Conservation (phyloP, 2,113 vertebrate species). For the Toxostoma redivivum region DNA sequence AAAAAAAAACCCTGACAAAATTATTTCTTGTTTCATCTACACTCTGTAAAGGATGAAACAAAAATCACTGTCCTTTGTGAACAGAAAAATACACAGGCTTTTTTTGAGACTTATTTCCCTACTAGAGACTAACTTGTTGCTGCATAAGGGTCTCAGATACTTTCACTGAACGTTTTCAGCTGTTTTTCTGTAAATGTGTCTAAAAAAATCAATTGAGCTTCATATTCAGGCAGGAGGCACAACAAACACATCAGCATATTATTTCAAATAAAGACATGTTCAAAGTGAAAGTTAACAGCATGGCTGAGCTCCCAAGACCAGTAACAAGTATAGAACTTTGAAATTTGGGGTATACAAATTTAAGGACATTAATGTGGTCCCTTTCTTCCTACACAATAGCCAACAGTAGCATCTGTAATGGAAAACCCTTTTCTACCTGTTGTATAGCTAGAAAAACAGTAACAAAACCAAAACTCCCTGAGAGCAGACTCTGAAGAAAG, state of each 20-base stretch:
- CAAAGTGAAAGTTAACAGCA: background rate
- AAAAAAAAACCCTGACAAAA: background rate
- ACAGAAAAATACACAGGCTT: background rate
- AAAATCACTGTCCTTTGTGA: background rate
- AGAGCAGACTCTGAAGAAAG: background rate
- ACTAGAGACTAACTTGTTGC: slow-evolving; percentile 2
- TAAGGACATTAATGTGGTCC: background rate
- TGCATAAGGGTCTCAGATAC: background rate
- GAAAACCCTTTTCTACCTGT: background rate
- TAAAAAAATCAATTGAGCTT: background rate
- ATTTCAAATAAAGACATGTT: background rate
- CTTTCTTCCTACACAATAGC: background rate
- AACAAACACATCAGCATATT: background rate
- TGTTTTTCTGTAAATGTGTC: background rate
- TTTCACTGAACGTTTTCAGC: accelerated
- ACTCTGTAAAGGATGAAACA: background rate
- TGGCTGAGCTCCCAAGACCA: background rate
- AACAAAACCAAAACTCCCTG: background rate
- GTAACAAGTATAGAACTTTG: background rate
- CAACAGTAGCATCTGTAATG: background rate
- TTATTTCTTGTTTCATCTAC: background rate
- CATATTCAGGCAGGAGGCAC: background rate
- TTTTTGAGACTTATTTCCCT: background rate
- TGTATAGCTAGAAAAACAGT: background rate
- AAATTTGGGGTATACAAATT: background rate